phyloP scores from a whole-genome alignment of 1,140 invertebrate genomes.

The Rhopalosiphum padi region DNA sequence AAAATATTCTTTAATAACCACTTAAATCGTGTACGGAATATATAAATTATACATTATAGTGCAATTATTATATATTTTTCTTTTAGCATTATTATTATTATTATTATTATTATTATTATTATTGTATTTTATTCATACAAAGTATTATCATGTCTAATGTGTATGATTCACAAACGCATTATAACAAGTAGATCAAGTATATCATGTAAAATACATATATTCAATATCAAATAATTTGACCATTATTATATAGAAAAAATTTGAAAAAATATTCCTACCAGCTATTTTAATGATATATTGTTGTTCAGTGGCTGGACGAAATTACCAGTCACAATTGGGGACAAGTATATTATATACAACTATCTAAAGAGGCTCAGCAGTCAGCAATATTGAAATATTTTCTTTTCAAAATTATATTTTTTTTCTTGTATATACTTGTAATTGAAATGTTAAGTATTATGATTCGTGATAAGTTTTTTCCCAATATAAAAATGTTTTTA shows the following conservation, averaged over 20 bases:
- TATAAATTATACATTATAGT: background rate
- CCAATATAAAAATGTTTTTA: background rate
- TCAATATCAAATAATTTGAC: conserved; percentile 11
- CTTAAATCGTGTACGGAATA: background rate
- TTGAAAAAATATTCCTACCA: background rate
- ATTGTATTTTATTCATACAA: background rate
- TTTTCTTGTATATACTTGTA: background rate
- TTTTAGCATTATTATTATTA: background rate
- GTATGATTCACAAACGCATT: background rate
- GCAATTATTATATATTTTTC: background rate
- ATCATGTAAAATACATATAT: background rate
- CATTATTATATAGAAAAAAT: background rate
- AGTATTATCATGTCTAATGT: background rate
- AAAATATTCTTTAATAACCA: conserved; percentile 14
- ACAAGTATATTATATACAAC: background rate
- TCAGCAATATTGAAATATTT: background rate
- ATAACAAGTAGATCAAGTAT: background rate
- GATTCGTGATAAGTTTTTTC: background rate
- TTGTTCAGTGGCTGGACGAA: background rate
- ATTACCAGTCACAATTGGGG: background rate
- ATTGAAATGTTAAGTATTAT: background rate
- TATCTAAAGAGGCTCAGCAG: background rate
- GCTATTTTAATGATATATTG: background rate
- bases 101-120: background rate
- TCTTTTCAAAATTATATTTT: background rate